These are phyloP conservation scores for Scaptomyza tumidula DNA, from an alignment of 2,888 invertebrate species.

Conservation along the genomic window DNA sequence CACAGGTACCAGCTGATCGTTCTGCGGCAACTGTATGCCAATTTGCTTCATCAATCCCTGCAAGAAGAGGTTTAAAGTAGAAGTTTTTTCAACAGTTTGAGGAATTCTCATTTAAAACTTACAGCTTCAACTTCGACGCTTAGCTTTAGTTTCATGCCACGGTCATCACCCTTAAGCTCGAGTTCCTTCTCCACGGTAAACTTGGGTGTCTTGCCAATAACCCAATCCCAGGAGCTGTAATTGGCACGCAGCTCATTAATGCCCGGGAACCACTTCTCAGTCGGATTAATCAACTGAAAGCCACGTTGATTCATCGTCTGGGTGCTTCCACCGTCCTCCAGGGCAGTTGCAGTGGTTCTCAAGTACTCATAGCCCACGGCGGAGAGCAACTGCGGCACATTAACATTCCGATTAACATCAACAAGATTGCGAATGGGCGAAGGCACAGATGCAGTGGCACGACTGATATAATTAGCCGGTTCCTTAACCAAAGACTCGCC, in stretches of 20 bases:
- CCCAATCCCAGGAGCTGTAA: conserved; percentile 94
- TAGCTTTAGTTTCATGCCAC: conserved; percentile 86
- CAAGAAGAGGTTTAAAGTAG: not conserved
- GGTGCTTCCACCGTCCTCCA: conserved; percentile 90
- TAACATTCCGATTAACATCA: conserved; percentile 90
- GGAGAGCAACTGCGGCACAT: conserved; percentile 89
- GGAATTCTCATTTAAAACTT: not conserved
- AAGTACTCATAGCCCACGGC: conserved; percentile 94
- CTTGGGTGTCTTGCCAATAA: conserved; percentile 93
- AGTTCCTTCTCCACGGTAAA: conserved; percentile 88
- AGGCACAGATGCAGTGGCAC: conserved; percentile 93
- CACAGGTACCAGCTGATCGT: conserved; percentile 83
- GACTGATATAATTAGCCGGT: conserved; percentile 92
- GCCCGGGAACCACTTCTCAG: conserved; percentile 95
- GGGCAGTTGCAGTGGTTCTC: conserved; percentile 88
- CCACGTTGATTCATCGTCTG: conserved; percentile 91
- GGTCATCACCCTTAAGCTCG: conserved; percentile 85
- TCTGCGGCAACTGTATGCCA: conserved; percentile 80
- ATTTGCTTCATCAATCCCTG: conserved; percentile 84
- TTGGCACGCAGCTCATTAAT: conserved; percentile 89
- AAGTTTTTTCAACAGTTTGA: too few relatives aligned
- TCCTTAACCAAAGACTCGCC: conserved; percentile 90
- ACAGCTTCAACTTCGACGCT: conserved; percentile 86
- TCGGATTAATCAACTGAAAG: conserved; percentile 94
- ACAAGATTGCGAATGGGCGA: conserved; percentile 93